These are phyloP conservation scores for Elgaria multicarinata DNA, from an alignment of 2,113 vertebrate species.

Conservation along the genomic window DNA sequence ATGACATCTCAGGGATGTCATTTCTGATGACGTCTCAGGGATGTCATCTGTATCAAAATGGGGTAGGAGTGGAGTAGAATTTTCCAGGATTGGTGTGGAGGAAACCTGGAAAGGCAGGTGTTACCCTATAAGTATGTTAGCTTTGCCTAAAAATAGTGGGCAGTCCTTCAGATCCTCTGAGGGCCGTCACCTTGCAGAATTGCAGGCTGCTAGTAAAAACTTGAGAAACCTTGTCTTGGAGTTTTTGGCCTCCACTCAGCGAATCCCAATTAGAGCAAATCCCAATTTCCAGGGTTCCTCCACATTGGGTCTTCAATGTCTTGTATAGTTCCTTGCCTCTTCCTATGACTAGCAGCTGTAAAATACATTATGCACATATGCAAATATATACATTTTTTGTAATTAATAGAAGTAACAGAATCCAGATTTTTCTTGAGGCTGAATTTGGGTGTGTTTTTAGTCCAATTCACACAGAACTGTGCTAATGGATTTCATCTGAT, in stretches of 20 bases:
- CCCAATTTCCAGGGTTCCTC: too few relatives aligned
- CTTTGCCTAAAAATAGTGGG: too few relatives aligned
- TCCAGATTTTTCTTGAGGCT: neutral
- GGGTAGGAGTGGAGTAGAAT: neutral
- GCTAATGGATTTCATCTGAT: constrained; percentile 13
- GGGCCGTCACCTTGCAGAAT: too few relatives aligned
- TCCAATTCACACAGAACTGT: neutral
- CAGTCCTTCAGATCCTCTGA: too few relatives aligned
- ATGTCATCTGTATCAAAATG: too few relatives aligned
- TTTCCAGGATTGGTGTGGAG: neutral
- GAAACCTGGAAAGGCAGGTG: too few relatives aligned
- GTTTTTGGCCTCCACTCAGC: too few relatives aligned
- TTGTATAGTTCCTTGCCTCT: neutral
- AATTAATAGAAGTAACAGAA: neutral
- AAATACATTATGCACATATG: neutral
- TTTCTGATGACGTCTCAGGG: neutral
- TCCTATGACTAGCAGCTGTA: neutral
- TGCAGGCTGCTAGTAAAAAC: too few relatives aligned
- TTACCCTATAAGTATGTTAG: too few relatives aligned
- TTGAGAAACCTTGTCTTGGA: too few relatives aligned
- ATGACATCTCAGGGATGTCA: neutral
- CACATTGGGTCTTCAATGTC: neutral
- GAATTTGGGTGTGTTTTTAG: neutral
- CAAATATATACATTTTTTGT: neutral
- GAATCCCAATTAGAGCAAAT: too few relatives aligned